Evolutionary conservation across 2,888 invertebrate genomes (phyloP).

Genomic region (Agriopis marginaria): DNA sequence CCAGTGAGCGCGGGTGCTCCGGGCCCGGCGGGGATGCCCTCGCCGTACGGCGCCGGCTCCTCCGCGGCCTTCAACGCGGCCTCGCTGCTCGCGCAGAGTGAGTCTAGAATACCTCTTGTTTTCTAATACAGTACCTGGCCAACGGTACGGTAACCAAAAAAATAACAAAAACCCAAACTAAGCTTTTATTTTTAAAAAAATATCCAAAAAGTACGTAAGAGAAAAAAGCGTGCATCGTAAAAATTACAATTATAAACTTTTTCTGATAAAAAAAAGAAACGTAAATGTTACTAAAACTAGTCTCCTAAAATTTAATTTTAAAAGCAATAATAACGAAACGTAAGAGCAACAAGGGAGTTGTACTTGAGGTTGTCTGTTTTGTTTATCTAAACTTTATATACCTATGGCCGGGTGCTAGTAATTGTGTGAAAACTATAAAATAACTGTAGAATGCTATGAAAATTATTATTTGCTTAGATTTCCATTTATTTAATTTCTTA

Average conservation of each 20-base stretch:
- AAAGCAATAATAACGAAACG: too few relatives aligned
- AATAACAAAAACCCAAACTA: neutral
- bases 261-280: too few relatives aligned
- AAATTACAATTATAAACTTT: too few relatives aligned
- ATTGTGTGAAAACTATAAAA: neutral
- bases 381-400: neutral
- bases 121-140: constrained; percentile 26
- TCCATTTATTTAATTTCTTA: neutral
- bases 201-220: too few relatives aligned
- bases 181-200: too few relatives aligned
- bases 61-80: constrained; percentile 89
- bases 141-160: neutral
- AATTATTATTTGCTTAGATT: constrained; percentile 13
- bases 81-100: constrained; percentile 94
- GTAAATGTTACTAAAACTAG: too few relatives aligned
- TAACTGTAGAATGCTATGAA: constrained; percentile 11
- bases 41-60: constrained; percentile 75
- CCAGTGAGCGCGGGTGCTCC: constrained; percentile 55
- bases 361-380: too few relatives aligned
- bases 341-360: too few relatives aligned
- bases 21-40: constrained; percentile 55
- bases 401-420: constrained; percentile 16
- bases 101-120: constrained; percentile 70
- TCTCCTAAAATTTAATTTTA: too few relatives aligned
- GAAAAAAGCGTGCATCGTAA: too few relatives aligned